Evolutionary conservation across 2,113 vertebrate species (phyloP).

Genomic region (Fulmarus glacialis): DNA sequence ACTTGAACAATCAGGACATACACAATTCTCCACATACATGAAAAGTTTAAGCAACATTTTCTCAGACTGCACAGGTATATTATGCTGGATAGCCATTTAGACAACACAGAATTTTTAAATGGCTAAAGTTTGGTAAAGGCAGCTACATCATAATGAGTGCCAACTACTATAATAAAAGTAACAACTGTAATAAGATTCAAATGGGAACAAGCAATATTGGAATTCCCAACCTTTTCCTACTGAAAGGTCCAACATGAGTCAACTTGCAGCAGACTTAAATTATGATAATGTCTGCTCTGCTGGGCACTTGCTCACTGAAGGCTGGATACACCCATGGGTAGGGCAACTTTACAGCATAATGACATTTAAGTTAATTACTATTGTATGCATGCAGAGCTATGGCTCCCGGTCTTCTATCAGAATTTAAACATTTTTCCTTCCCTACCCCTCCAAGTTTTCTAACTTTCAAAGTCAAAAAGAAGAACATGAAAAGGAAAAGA

Average conservation of each 20-base stretch:
- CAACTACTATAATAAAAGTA: neutral
- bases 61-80: neutral
- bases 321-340: constrained; percentile 40
- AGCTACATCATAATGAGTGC: neutral
- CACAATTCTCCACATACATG: neutral
- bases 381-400: neutral
- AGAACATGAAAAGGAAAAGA: neutral
- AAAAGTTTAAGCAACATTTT: neutral
- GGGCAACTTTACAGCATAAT: constrained; percentile 30
- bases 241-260: neutral
- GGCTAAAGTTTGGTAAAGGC: neutral
- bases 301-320: neutral
- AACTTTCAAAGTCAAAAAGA: neutral
- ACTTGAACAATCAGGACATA: neutral
- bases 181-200: neutral
- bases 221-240: neutral
- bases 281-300: neutral
- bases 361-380: constrained; percentile 13
- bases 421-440: neutral
- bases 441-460: neutral
- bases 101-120: neutral
- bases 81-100: neutral
- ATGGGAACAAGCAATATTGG: neutral
- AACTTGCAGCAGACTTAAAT: neutral
- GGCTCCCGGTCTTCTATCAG: neutral